Base-by-base conservation (phyloP, 1,140 invertebrate species). In the Macrobrachium rosenbergii region DNA sequence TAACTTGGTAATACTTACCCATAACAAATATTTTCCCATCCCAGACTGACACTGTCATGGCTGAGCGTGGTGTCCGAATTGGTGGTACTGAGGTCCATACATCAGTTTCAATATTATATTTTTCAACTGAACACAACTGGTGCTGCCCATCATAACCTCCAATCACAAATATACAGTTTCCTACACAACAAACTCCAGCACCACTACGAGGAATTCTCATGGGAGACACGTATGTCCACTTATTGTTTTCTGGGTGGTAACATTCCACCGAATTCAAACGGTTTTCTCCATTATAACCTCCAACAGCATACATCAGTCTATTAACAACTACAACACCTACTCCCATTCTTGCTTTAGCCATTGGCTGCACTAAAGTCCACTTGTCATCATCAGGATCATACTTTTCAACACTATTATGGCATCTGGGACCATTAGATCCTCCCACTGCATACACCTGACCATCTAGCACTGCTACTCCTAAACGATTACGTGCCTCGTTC, bases 391-490 rank as follows among this genome's bases (percentile, higher is more conserved):
- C 96, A 0, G 97, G 97, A 92, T 98, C 96, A 92, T 88, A 96
- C 95, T 94, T 97, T 94, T 98, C 97, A 21, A 97, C 96, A 80
- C 95, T 95, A 90, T 94, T 96, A 91, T 97, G 96, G 92, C 96
- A 97, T 90, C 95, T 95, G 0, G 94, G 93, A n/a, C 95, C 96
- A 19, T 96, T 95, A 23, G 96, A 97, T 7, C 97, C 97, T 80
- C 97, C 97, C 14, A 98, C 95, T 45, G 97, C 97, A 91, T 98
- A 98, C 75, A 98, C 93, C 72, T 96, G 92, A 58, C 96, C 96
- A 91, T 98, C 97, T 94, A 98, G 96, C 17, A 97, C 96, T n/a
- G 96, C 96, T n/a, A 97, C 96, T 21, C 96, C 97, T 6, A 97
- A 95, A 43, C 97, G 94, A 92, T 97, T 97, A 79, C 97, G 93